These are phyloP conservation scores for Endomychus coccineus DNA, from an alignment of 2,888 invertebrate genomes.

Conservation along the genomic window DNA sequence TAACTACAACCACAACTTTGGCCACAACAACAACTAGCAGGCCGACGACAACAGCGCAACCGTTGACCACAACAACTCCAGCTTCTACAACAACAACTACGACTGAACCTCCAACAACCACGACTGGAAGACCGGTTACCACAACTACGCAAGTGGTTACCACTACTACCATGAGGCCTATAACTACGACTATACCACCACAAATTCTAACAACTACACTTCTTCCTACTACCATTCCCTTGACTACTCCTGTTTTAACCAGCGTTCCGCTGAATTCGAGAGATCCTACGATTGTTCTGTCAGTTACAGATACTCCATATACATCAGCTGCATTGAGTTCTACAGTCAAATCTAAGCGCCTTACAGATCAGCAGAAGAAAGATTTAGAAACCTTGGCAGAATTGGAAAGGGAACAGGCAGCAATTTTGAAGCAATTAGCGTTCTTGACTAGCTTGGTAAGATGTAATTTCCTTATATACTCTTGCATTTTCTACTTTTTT, in stretches of 20 bases:
- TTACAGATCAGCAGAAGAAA: slow-evolving; percentile 38
- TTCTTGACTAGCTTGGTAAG: slow-evolving; percentile 38
- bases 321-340: slow-evolving; percentile 20
- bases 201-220: too few species aligned
- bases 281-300: slow-evolving; percentile 5
- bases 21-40: slow-evolving; percentile 27
- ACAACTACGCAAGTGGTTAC: too few species aligned
- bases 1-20: slow-evolving; percentile 12
- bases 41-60: slow-evolving; percentile 6
- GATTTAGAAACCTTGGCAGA: slow-evolving; percentile 37
- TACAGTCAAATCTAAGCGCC: slow-evolving; percentile 19
- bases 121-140: slow-evolving; percentile 18
- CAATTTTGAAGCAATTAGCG: slow-evolving; percentile 39
- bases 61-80: slow-evolving; percentile 22
- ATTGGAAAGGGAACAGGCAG: slow-evolving; percentile 40
- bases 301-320: slow-evolving; percentile 21
- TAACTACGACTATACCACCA: too few species aligned
- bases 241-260: too few species aligned
- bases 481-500: too few species aligned
- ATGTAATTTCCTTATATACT: too few species aligned
- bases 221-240: too few species aligned
- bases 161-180: too few species aligned
- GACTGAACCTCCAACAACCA: slow-evolving; percentile 17
- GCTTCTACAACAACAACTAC: slow-evolving; percentile 20
- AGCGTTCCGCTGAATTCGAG: not conserved